These are phyloP conservation scores for Marmota monax DNA, from an alignment of 2,113 vertebrate genomes.

Conservation along the genomic window DNA sequence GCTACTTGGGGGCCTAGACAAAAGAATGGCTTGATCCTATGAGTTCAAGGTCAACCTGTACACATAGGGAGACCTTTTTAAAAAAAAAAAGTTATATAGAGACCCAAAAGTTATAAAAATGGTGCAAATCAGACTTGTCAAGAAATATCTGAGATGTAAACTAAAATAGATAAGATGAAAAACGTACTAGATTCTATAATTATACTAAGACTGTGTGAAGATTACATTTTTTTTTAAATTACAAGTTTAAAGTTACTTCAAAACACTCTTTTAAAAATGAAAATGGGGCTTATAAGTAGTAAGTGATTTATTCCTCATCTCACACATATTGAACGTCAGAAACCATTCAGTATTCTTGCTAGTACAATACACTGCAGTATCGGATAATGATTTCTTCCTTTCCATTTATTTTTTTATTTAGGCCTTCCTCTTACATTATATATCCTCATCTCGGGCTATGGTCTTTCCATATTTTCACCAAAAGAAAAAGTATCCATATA, in stretches of 20 bases:
- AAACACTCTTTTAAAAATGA: background rate
- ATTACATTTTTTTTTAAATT: background rate
- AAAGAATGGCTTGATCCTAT: background rate
- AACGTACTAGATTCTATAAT: background rate
- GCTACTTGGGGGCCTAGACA: background rate
- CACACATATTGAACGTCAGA: background rate
- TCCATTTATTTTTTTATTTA: background rate
- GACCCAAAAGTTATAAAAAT: background rate
- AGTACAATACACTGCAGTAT: background rate
- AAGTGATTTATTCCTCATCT: background rate
- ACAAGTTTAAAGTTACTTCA: background rate
- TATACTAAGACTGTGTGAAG: background rate
- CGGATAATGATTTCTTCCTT: background rate
- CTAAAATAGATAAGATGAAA: background rate
- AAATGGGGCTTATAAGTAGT: background rate
- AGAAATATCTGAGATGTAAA: background rate
- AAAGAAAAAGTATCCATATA: background rate
- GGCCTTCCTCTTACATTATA: background rate
- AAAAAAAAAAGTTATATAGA: background rate
- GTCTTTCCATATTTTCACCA: background rate
- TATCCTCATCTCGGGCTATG: background rate
- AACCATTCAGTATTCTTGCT: background rate
- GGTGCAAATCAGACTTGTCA: background rate
- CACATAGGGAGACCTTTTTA: background rate
- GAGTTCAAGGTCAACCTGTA: background rate